phyloP scores from a whole-genome alignment of 2,888 invertebrate genomes.

The Heliconius charithonia region DNA sequence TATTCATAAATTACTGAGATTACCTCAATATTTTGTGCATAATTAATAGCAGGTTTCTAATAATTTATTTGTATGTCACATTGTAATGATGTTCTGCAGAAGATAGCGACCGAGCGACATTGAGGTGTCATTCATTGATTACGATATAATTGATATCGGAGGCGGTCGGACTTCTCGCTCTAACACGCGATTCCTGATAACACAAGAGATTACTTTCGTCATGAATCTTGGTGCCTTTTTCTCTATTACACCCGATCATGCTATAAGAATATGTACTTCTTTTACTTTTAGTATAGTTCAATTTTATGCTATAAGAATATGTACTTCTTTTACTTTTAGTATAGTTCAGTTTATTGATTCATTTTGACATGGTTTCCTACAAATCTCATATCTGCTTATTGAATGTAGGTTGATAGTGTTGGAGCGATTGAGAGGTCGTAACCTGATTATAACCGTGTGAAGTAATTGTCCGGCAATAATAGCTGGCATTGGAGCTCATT shows the following conservation, averaged over 20 bases:
- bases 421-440: slow-evolving; percentile 36
- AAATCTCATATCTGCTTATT: slow-evolving; percentile 8
- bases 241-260: background rate
- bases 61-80: background rate
- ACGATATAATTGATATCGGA: slow-evolving; percentile 41
- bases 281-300: background rate
- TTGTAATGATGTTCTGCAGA: slow-evolving; percentile 6
- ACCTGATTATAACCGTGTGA: slow-evolving; percentile 36
- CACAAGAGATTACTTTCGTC: slow-evolving; percentile 15
- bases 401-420: slow-evolving; percentile 20
- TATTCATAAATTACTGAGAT: background rate
- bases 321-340: no score
- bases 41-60: background rate
- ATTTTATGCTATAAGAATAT: no score
- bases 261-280: background rate
- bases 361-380: background rate
- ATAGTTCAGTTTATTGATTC: no score
- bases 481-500: slow-evolving; percentile 33
- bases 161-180: slow-evolving; percentile 28
- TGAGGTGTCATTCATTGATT: slow-evolving; percentile 50
- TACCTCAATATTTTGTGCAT: background rate
- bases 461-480: slow-evolving; percentile 26
- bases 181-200: slow-evolving; percentile 13
- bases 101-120: slow-evolving; percentile 46
- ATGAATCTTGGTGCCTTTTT: background rate